phyloP scores from a whole-genome alignment of 2,797 vertebrate species.

The Lycodopsis pacificus region DNA sequence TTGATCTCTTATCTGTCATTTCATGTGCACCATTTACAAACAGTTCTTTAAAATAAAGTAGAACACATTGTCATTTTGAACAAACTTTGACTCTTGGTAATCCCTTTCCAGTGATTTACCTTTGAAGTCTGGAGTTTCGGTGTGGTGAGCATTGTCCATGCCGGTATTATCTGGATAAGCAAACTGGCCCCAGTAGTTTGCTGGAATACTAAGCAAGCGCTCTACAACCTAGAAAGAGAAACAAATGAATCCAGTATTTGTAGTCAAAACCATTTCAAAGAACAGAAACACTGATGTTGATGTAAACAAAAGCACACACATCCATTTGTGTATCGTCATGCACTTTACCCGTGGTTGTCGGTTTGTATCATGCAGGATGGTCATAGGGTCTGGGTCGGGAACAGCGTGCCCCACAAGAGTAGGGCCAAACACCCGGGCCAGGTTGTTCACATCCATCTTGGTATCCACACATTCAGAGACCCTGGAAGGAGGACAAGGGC shows the following conservation, averaged over 20 bases:
- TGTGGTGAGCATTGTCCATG: slow-evolving; percentile 81
- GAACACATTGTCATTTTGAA: neutral
- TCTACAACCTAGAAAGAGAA: slow-evolving; percentile 86
- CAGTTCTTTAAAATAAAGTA: neutral
- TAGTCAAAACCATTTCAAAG: slow-evolving; percentile 5
- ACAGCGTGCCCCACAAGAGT: slow-evolving; percentile 92
- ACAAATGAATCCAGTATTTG: neutral
- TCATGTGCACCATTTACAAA: neutral
- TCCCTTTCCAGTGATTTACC: slow-evolving; percentile 74
- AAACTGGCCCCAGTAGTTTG: slow-evolving; percentile 91
- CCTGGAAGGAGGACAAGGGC: slow-evolving; percentile 69
- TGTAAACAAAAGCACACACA: neutral
- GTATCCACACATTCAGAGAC: slow-evolving; percentile 89
- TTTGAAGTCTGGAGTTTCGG: slow-evolving; percentile 85
- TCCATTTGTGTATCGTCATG: neutral
- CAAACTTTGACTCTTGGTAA: neutral
- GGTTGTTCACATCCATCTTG: slow-evolving; percentile 91
- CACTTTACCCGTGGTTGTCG: slow-evolving; percentile 90
- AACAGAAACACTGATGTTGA: slow-evolving; percentile 6
- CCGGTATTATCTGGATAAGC: slow-evolving; percentile 80
- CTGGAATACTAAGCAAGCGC: slow-evolving; percentile 87
- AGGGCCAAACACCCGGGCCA: slow-evolving; percentile 93
- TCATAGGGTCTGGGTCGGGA: slow-evolving; percentile 91
- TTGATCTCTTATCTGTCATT: neutral
- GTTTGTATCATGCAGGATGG: slow-evolving; percentile 90